Evolutionary conservation across 1,140 invertebrate genomes (phyloP), one percentile per base, ranked within the genome.

Genomic region (Brachionus angularis): DNA sequence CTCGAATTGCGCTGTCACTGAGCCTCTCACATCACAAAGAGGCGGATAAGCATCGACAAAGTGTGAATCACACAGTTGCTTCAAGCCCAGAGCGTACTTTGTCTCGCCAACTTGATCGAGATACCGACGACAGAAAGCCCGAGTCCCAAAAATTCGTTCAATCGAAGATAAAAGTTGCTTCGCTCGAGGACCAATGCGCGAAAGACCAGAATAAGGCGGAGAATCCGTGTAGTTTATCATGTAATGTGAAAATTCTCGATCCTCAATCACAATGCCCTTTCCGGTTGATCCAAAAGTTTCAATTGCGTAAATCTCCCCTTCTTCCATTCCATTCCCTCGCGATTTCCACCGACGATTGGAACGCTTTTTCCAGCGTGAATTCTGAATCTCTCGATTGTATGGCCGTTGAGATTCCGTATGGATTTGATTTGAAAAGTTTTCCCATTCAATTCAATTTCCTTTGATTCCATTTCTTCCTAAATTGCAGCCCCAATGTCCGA

Each of bases 211-310:
- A 76, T 99, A 94, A 82, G n/a, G n/a, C n/a, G n/a, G n/a, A n/a
- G n/a, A n/a, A n/a, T n/a, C n/a, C n/a, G n/a, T n/a, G n/a, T 91
- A 98, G 79, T 96, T 95, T 81, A 98, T 98, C 96, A 98, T 99
- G 78, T 99, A 99, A 84, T 99, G 96, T 31, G 94, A 98, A 73
- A 90, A 91, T 77, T 99, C 96, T 89, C 97, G 94, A 79, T 98
- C 96, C 81, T 98, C 95, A 79, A 97, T 93, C 1, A 99, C 95
- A 64, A 91, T 84, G 12, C 96, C 96, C 73, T 89, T 88, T 2
- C 96, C 96, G 12, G 96, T 99, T 2, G 93, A 97, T 5, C 96
- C 96, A 80, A 99, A 99, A 0, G 96, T 99, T 83, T 99, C 96
- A 74, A 99, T 99, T 0, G 96, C 96, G 84, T 98, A 99, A 78